Base-by-base conservation (phyloP, 2,888 invertebrate genomes). In the Colostygia pectinataria region DNA sequence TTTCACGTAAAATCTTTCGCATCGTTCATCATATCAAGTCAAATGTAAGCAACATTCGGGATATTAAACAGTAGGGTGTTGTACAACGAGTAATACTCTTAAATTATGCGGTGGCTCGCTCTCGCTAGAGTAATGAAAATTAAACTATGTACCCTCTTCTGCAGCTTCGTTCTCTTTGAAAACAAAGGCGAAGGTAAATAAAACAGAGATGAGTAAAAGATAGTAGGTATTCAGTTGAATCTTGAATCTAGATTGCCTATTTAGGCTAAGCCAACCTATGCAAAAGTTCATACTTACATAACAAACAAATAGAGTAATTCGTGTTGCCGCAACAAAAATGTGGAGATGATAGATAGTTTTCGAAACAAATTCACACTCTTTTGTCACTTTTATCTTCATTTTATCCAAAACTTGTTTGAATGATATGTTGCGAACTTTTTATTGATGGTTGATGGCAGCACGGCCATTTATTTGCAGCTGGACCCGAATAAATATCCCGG, bases 401-500 rank as follows among this genome's bases (percentile, higher is more conserved):
- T 60, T 70, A 70, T 63, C 61, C 60, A 59, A 73, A 71, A 68
- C 64, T 69, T 57, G 42, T 48, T 44, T 67, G 73, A 79, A 65
- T 68, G 68, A 79, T 75, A 71, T 71, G 72, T 75, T 67, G 68
- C 61, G 66, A 77, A 74, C 73, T 66, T 77, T 74, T 77, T 80
- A 81, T 82, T 78, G 80, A 81, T 81, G 79, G 70, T 67, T 67
- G 67, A 70, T 66, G 65, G 68, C 57, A 68, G 60, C 55, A 61
- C 69, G 68, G 61, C 70, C 74, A 75, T 80, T 74, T 72, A 73
- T 81, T 73, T 75, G 65, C 67, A 65, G 65, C 70, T 68, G 74
- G 74, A 77, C 79, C 75, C 74, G 53, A 71, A 81, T 80, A 80
- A 79, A 81, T 82, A 77, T 60, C 55, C 52, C 61, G 53, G 47